Percentiles rank a stretch among this genome's conserved stretches.
Evolutionary conservation across 2,113 vertebrate genomes (phyloP).

Genomic region (Aldabrachelys gigantea): DNA sequence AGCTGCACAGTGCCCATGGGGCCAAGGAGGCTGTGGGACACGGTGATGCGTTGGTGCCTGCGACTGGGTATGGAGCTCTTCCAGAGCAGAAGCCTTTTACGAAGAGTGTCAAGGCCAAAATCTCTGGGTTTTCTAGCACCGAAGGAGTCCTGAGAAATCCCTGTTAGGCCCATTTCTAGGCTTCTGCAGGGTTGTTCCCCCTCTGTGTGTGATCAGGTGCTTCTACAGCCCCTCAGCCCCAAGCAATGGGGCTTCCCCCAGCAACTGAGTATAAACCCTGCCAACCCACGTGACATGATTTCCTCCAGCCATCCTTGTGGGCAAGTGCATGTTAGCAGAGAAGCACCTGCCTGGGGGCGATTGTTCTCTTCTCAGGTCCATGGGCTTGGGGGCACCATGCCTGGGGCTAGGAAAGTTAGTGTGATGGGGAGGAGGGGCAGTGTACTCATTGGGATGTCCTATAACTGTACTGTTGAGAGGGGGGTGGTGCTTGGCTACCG

Average conservation of each 20-base stretch:
- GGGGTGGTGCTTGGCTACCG: fast-evolving
- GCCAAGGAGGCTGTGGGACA: background rate
- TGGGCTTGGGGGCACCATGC: too few relatives aligned
- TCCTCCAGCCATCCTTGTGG: background rate
- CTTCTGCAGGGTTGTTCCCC: background rate
- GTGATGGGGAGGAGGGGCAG: background rate
- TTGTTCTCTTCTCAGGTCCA: background rate
- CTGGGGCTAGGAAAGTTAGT: background rate
- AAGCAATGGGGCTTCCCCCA: background rate
- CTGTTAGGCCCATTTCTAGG: background rate
- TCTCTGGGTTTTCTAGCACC: background rate
- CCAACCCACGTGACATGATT: too few relatives aligned
- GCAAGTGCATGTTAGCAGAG: background rate
- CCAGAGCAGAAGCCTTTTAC: background rate
- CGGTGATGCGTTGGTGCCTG: background rate
- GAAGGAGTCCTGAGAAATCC: background rate
- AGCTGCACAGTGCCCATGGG: background rate
- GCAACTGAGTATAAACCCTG: background rate
- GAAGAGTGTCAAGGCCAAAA: background rate
- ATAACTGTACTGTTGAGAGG: background rate
- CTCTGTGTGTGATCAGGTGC: background rate
- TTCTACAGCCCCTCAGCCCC: background rate
- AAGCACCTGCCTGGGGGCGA: background rate
- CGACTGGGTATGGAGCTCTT: background rate
- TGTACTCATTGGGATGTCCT: background rate